Evolutionary conservation across 1,140 invertebrate species (phyloP), one percentile per base, ranked within the genome.

Genomic region (Nymphalis io): DNA sequence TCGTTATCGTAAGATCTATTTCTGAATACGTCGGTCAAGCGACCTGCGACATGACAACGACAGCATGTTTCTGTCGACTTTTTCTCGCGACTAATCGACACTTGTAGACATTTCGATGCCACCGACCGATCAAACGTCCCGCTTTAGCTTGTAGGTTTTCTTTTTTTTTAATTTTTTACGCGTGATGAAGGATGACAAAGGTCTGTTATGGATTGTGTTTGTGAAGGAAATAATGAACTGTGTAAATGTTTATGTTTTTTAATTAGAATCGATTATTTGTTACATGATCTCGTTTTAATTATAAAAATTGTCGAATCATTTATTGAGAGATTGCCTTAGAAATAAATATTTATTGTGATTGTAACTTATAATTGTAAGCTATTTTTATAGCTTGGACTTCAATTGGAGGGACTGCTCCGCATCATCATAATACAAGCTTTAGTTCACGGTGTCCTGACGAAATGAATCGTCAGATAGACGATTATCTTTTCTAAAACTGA

Each of bases 41-140:
- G 72, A 79, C 77, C 72, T 70, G 60, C 71, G 79, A 83, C 79
- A 82, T 77, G 80, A 84, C 83, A 79, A 62, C 72, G 79, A 85
- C 83, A 80, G 59, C 76, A 67, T 80, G 79, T 83, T 71, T 59
- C 69, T 78, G 76, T 78, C 79, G 70, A 79, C 70, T 81, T 85
- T 84, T 85, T 86, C 80, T 87, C 80, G 76, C 73, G 74, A 74
- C 75, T 83, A 82, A 85, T 87, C 81, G 80, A 81, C 82, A 84
- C 83, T 82, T 76, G 82, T 75, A 66, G 68, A 33, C 51, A 64
- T 39, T 60, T 59, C 73, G 55, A 63, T 73, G 72, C 72, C 77
- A 70, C 70, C 71, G 75, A 73, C 69, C 73, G 76, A 79, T 79
- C 77, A 85, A 79, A 81, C 60, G 75, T 21, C 60, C 76, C 76